Conservation (phyloP, 2,113 vertebrate genomes). For the Murina feae region DNA sequence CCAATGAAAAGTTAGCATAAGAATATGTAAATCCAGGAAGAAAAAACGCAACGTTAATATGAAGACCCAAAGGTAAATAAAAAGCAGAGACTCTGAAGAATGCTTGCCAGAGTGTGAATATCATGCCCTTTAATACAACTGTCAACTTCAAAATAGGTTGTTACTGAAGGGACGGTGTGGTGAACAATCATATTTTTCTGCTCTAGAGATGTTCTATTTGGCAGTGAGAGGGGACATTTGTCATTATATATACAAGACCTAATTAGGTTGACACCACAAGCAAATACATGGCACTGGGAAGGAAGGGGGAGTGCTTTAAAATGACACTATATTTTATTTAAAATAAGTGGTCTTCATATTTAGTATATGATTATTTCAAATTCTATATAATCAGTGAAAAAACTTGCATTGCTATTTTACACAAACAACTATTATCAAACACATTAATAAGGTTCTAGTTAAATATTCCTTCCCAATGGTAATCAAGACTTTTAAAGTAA, state of each 20-base stretch:
- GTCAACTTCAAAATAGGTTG: not conserved
- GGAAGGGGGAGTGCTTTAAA: not conserved
- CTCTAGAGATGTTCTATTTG: not conserved
- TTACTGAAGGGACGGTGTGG: not conserved
- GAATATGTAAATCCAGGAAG: not conserved
- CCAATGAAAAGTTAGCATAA: not conserved
- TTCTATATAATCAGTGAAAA: not conserved
- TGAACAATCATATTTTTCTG: not conserved
- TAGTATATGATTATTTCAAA: not conserved
- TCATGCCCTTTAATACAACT: not conserved
- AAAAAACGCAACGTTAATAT: not conserved
- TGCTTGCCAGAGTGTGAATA: not conserved
- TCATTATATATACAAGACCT: not conserved
- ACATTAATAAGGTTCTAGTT: not conserved
- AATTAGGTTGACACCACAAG: not conserved
- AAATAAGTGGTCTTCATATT: not conserved
- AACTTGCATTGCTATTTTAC: not conserved
- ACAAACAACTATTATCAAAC: not conserved
- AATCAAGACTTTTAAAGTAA: not conserved
- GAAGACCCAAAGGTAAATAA: slow-evolving; percentile 32
- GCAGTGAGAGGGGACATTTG: not conserved
- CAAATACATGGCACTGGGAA: not conserved
- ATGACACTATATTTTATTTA: not conserved
- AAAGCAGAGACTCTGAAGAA: not conserved
- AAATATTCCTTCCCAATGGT: not conserved